phyloP scores from a whole-genome alignment of 2,797 vertebrate species.

The Gambusia yucatana region DNA sequence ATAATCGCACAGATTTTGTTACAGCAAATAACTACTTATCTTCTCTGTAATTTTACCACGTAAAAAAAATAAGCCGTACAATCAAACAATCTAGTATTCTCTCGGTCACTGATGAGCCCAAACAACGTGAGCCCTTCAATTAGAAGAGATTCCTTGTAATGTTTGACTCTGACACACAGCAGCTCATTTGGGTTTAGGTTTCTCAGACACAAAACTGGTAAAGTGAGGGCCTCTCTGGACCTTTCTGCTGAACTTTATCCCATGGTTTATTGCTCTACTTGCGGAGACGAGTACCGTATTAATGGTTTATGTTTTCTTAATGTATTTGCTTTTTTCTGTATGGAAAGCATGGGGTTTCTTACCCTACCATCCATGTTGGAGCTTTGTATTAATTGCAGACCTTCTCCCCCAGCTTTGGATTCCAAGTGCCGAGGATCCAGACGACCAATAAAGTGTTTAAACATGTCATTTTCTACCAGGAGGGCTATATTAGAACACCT shows the following conservation, averaged over 20 bases:
- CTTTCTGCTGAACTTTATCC: not conserved
- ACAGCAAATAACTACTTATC: not conserved
- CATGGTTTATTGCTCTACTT: not conserved
- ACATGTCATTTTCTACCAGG: slow-evolving; percentile 60
- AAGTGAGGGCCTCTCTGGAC: not conserved
- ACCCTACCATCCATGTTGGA: slow-evolving; percentile 42
- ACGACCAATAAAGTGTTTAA: slow-evolving; percentile 54
- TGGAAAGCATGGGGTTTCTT: slow-evolving; percentile 6
- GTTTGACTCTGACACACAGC: not conserved
- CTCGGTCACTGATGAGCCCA: not conserved
- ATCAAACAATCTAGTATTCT: not conserved
- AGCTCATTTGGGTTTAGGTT: not conserved
- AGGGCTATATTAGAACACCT: slow-evolving; percentile 53
- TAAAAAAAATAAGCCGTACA: not conserved
- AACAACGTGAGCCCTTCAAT: not conserved
- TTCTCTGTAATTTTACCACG: not conserved
- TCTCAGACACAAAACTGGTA: not conserved
- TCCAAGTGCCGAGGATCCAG: slow-evolving; percentile 35
- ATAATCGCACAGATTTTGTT: not conserved
- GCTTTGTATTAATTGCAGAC: not conserved
- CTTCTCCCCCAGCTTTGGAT: slow-evolving; percentile 2
- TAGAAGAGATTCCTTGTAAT: not conserved
- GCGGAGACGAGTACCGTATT: not conserved
- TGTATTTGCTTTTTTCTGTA: not conserved
- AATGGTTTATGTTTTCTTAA: not conserved